Percentiles rank a stretch among this genome's conserved stretches.
Evolutionary conservation across 2,113 vertebrate genomes (phyloP).

Genomic region (Polypterus bichir): DNA sequence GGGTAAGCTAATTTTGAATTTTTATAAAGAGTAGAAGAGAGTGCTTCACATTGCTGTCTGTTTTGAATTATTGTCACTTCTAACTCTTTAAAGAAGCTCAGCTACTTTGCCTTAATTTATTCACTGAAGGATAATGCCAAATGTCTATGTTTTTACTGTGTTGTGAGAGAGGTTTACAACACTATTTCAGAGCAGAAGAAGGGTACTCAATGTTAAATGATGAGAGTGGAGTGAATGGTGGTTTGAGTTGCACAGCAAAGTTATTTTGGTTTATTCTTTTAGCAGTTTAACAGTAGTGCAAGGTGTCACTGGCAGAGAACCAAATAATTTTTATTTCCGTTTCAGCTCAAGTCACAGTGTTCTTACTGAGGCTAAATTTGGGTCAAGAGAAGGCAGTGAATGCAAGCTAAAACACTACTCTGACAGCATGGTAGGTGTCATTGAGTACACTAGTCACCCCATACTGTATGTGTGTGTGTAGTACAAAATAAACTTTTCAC

Average conservation of each 20-base stretch:
- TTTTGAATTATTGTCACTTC: no score
- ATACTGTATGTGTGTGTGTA: background rate
- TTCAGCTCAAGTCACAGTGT: slow-evolving; percentile 11
- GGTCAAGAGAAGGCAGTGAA: slow-evolving; percentile 9
- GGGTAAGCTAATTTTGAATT: no score
- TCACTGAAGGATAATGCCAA: no score
- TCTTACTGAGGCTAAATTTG: slow-evolving; percentile 15
- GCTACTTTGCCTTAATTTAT: no score
- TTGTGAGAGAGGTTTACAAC: no score
- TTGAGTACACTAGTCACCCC: slow-evolving; percentile 6
- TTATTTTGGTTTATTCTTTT: background rate
- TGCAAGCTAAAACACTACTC: slow-evolving; percentile 5
- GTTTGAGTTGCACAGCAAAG: background rate
- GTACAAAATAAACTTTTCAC: slow-evolving; percentile 1
- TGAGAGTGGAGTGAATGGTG: background rate
- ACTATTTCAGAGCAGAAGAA: no score
- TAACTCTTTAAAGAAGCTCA: no score
- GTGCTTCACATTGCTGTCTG: no score
- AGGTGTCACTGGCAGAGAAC: slow-evolving; percentile 2
- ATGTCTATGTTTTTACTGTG: no score
- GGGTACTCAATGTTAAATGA: no score
- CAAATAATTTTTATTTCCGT: slow-evolving; percentile 11
- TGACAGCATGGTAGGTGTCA: slow-evolving; percentile 8
- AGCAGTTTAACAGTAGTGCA: slow-evolving; percentile 6
- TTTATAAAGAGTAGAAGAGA: no score